phyloP scores from a whole-genome alignment of 2,797 vertebrate genomes.

The Enteromius thamalakanensis region DNA sequence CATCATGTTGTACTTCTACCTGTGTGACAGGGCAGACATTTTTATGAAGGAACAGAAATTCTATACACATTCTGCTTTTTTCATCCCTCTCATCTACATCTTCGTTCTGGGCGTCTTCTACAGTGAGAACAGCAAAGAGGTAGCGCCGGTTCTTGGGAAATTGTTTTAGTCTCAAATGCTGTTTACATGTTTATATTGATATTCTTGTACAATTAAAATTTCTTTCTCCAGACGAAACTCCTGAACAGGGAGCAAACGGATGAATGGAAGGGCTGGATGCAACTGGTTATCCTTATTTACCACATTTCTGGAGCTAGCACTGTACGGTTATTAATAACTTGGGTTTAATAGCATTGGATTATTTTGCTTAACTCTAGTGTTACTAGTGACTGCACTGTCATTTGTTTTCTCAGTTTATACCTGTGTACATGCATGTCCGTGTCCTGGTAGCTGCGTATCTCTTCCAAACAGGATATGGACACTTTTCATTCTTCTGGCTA shows the following conservation, averaged over 20 bases:
- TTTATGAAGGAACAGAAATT: slow-evolving; percentile 99
- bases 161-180: background rate
- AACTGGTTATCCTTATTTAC: slow-evolving; percentile 98
- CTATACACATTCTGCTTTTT: slow-evolving; percentile 96
- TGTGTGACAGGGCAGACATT: slow-evolving; percentile 94
- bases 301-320: slow-evolving; percentile 98
- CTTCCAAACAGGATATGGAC: slow-evolving; percentile 98
- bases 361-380: background rate
- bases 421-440: slow-evolving; percentile 97
- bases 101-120: slow-evolving; percentile 95
- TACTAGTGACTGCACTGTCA: background rate
- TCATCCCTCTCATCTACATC: slow-evolving; percentile 95
- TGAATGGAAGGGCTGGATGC: slow-evolving; percentile 99
- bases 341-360: background rate
- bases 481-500: slow-evolving; percentile 98
- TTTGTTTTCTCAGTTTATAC: slow-evolving; percentile 84
- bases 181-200: background rate
- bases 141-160: slow-evolving; percentile 55
- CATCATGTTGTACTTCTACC: slow-evolving; percentile 98
- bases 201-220: background rate
- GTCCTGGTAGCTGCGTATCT: slow-evolving; percentile 97
- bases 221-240: slow-evolving; percentile 84
- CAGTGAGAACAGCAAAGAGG: slow-evolving; percentile 95
- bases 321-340: slow-evolving; percentile 79
- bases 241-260: slow-evolving; percentile 98